Evolutionary conservation across 2,888 invertebrate species (phyloP), one percentile per base, ranked within the genome.

Genomic region (Gibbula magus): DNA sequence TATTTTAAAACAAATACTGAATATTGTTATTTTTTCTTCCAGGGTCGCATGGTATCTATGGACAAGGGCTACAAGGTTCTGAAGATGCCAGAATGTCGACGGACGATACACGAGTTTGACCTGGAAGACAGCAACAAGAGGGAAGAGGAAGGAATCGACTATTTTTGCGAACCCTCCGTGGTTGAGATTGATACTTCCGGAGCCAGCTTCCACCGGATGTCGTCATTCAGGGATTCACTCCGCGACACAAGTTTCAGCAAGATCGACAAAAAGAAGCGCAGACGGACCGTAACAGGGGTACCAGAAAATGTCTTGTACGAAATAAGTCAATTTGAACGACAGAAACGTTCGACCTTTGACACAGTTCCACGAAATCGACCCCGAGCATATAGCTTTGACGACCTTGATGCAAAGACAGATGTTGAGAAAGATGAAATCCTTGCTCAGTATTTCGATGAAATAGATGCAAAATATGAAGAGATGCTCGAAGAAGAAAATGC

Each of bases 171-270:
- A 73, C 96, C 96, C 78, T 96, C 97, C 85, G 96, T 97, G 85
- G 96, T 98, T 83, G 95, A 96, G 82, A 97, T 98, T 89, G 97
- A 98, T 93, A 96, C 96, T 78, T 96, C 97, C 83, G 98, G 98
- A 77, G 95, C 95, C 90, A 95, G 96, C 92, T 98, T 98, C 94
- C 96, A 96, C 91, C 95, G 98, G 87, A 97, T 98, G 97, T 96
- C 96, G 89, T 95, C 95, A 89, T 95, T 96, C 84, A 95, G 98
- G 85, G 95, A 96, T 92, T 97, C 98, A 56, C 94, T 97, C 32
- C 85, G 87, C 20, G 80, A 83, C 29, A 82, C 79, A 22, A 76
- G 75, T 16, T 56, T 77, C 8, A 61, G 56, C 1, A 67, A 56
- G 0, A 73, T 80, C 35, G 79, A 79, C 22, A 87, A 86, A 79